Evolutionary conservation across 2,888 invertebrate genomes (phyloP), one percentile per base, ranked within the genome.

Genomic region (Congeria kusceri): DNA sequence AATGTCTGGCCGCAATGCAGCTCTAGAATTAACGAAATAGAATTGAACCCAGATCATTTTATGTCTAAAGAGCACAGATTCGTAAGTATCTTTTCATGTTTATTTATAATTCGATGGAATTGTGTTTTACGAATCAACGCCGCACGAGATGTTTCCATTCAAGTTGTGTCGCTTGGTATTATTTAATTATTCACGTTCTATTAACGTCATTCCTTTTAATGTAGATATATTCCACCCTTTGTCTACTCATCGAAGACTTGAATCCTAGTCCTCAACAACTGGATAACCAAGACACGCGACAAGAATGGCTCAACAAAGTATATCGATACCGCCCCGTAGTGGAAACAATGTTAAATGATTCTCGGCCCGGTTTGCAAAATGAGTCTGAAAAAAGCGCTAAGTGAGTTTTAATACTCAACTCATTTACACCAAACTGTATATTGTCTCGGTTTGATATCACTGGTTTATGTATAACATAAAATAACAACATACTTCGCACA

Each of bases 301-400:
- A 82, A n/a, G 69, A 69, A 23, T 89, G 89, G 89, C 57, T 86
- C n/a, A 64, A 76, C 23, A 80, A 75, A 13, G 83, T 87, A 46
- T 80, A 82, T 47, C 67, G 57, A 20, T 86, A 76, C 61, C 64
- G 82, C 18, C 87, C 87, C 9, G 70, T 86, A 3, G 69, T 88
- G 29, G 83, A 83, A 46, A 75, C 63, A 56, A 64, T 75, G 15
- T 11, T 49, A 15, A 20, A 49, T 20, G 49, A 32, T 32, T 32
- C 32, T 32, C 32, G 32, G 11, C 32, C 4, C 20, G 49, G 49
- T 3, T 3, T 20, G 4, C 49, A 49, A 5, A 4, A 49, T 20
- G n/a, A 4, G n/a, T 49, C 49, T 20, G 4, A 20, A 49, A 4
- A 15, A 49, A 4, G 5, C 18, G 49, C 49, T 20, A 49, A 49